Evolutionary conservation across 1,140 invertebrate genomes (phyloP).

Genomic region (Cotesia vestalis): DNA sequence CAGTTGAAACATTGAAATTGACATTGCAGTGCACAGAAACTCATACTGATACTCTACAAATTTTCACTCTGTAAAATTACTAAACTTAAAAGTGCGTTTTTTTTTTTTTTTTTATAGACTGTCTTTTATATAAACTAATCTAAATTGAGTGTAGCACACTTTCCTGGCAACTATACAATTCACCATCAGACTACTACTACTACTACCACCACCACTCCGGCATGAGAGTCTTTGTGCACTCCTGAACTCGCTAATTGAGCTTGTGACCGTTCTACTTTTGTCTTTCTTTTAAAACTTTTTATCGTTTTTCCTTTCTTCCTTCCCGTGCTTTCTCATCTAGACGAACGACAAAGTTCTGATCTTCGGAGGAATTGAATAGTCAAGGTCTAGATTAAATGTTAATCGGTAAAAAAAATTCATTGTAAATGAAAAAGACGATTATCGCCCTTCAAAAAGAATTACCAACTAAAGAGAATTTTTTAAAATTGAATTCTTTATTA

Average conservation of each 20-base stretch:
- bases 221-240: conserved; percentile 10
- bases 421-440: background rate
- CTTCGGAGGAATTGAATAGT: background rate
- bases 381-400: background rate
- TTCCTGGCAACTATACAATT: too few relatives aligned
- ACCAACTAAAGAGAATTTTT: background rate
- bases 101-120: too few relatives aligned
- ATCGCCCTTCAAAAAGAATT: background rate
- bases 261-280: background rate
- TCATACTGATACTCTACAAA: too few relatives aligned
- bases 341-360: conserved; percentile 24
- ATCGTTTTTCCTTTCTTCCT: background rate
- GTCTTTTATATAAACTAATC: too few relatives aligned
- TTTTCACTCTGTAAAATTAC: too few relatives aligned
- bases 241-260: conserved; percentile 35
- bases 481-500: too few relatives aligned
- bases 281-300: background rate
- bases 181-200: too few relatives aligned
- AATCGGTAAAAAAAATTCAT: conserved; percentile 2
- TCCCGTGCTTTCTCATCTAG: too few relatives aligned
- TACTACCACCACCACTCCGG: background rate
- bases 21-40: too few relatives aligned
- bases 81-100: too few relatives aligned
- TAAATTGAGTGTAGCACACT: too few relatives aligned
- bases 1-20: too few relatives aligned